Conservation (phyloP, 2,888 invertebrate species). For the Tenthredo notha region DNA sequence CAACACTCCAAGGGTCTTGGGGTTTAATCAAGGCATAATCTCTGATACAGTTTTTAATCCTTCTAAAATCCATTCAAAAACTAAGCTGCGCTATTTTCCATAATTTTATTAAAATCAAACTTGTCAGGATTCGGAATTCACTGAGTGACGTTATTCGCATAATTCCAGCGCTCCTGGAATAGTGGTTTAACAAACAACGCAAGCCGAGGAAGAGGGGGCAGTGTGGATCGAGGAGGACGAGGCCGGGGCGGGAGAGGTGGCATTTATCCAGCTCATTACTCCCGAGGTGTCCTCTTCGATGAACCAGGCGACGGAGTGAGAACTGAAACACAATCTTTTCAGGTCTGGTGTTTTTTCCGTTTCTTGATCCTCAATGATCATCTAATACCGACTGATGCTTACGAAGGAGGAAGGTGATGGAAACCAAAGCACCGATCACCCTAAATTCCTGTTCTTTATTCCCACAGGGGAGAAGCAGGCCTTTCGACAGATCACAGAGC, state of each 20-base stretch:
- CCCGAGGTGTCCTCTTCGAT: constrained; percentile 78
- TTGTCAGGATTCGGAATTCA: background rate
- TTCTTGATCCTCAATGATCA: background rate
- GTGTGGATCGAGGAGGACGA: constrained; percentile 77
- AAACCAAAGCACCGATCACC: background rate
- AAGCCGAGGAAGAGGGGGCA: constrained; percentile 75
- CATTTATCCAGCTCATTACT: constrained; percentile 76
- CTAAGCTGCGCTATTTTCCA: background rate
- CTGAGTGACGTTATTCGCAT: background rate
- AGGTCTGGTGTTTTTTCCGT: constrained; percentile 59
- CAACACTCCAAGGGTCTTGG: background rate
- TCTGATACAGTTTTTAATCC: background rate
- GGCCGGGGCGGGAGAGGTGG: constrained; percentile 76
- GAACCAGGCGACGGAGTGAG: constrained; percentile 77
- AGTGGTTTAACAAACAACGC: constrained; percentile 80
- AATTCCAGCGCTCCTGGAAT: constrained; percentile 81
- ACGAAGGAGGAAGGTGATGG: background rate
- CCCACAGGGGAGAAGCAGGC: constrained; percentile 70
- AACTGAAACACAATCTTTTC: constrained; percentile 73
- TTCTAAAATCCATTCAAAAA: background rate
- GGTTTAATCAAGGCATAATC: background rate
- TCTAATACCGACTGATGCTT: background rate
- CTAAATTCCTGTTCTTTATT: background rate
- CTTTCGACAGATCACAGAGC: constrained; percentile 76
- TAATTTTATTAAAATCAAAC: background rate